Base-by-base conservation (phyloP, 2,888 invertebrate genomes). In the Drosophila greeni region DNA sequence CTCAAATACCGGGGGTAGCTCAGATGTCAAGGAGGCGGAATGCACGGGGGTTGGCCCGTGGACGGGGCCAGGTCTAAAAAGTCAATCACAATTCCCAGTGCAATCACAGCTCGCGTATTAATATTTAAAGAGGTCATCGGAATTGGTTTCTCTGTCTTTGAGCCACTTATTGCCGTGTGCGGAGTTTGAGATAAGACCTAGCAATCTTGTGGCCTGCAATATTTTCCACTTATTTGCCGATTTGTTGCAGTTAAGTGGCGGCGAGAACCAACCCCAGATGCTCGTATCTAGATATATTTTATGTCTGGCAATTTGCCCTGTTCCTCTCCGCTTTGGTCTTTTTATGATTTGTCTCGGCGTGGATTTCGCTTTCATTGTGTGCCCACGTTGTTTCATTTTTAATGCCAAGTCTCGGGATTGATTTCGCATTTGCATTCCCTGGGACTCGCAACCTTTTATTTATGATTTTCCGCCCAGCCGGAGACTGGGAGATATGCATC, bases 81-180 rank as follows among this genome's bases (percentile, higher is more conserved):
- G 87, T 86, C 86, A 86, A 86, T 87, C 86, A 85, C 83, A 85
- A 86, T 86, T 86, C 86, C 86, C 86, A 81, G 76, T 80, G 82
- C 86, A 86, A 86, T 86, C 86, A 87, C 84, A 82, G 72, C 77
- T 80, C 81, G 79, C 84, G 81, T 76, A 87, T 86, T 86, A 86
- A 86, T 86, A 86, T 86, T 86, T 86, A 86, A 86, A 83, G 77
- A 86, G 86, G 86, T 83, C 86, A 86, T 86, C 79, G 83, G 82
- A 86, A 82, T 84, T 85, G 78, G 71, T 74, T 80, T 67, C 67
- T 49, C 65, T 55, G 58, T 58, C 49, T 68, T 60, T 66, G 36
- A 64, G 52, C 45, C 55, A 36, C 55, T 43, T 49, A 48, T 31
- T 37, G 52, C 42, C 14, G 52, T 64, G 60, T 76, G 70, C 62